Conservation (phyloP, 2,888 invertebrate species). For the Ligdia adustata region DNA sequence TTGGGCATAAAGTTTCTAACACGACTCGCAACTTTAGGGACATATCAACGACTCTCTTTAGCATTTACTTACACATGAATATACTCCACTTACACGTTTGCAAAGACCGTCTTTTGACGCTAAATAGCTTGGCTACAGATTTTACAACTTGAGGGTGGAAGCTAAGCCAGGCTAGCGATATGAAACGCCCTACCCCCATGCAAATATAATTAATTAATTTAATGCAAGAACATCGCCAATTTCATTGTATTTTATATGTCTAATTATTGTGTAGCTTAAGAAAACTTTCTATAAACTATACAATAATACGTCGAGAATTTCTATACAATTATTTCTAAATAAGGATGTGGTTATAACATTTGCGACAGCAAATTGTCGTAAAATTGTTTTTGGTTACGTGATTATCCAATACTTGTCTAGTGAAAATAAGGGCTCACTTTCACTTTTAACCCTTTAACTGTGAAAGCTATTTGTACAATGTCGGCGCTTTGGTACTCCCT, state of each 20-base stretch:
- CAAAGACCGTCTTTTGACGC: too few species aligned
- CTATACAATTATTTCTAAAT: constrained; percentile 27
- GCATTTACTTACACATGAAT: constrained; percentile 36
- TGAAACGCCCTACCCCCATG: too few species aligned
- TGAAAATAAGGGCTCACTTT: constrained; percentile 41
- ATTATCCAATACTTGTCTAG: constrained; percentile 35
- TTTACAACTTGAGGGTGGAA: too few species aligned
- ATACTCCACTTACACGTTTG: constrained; percentile 27
- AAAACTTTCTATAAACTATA: too few species aligned
- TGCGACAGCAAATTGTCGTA: constrained; percentile 43
- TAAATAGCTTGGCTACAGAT: too few species aligned
- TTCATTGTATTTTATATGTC: too few species aligned
- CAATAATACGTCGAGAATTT: too few species aligned
- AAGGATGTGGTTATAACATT: constrained; percentile 43
- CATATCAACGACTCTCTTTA: constrained; percentile 40
- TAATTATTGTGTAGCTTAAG: too few species aligned
- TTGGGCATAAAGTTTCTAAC: constrained; percentile 40
- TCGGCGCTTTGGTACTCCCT: constrained; percentile 16
- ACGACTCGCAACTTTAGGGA: constrained; percentile 41
- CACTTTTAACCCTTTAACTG: constrained; percentile 45
- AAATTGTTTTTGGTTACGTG: constrained; percentile 43
- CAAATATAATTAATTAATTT: too few species aligned
- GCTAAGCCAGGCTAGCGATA: too few species aligned
- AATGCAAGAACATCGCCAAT: too few species aligned
- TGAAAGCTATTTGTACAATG: constrained; percentile 46